These are phyloP conservation scores for Cardiocondyla obscurior DNA, from an alignment of 1,140 invertebrate genomes.

Conservation along the genomic window DNA sequence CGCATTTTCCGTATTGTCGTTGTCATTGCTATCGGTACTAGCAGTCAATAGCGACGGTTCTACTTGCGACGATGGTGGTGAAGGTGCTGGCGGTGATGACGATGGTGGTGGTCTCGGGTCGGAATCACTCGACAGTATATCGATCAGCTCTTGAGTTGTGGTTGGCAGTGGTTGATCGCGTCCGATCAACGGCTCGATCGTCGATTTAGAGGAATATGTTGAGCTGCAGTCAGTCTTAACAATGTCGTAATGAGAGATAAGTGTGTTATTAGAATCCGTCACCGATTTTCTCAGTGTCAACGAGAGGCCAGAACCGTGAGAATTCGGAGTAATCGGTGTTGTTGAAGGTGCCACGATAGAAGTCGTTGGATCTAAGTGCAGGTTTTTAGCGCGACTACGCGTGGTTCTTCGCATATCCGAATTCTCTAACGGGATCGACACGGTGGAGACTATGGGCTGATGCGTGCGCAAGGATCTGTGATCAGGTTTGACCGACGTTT, in stretches of 20 bases:
- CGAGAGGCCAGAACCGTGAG: slow-evolving; percentile 78
- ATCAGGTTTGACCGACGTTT: slow-evolving; percentile 67
- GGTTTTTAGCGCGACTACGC: slow-evolving; percentile 79
- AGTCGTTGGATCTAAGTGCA: slow-evolving; percentile 73
- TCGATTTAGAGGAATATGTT: slow-evolving; percentile 69
- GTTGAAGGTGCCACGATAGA: slow-evolving; percentile 46
- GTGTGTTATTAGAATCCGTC: slow-evolving; percentile 84
- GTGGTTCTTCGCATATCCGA: slow-evolving; percentile 80
- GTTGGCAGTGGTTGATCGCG: slow-evolving; percentile 80
- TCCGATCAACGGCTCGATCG: slow-evolving; percentile 77
- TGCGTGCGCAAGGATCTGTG: slow-evolving; percentile 64
- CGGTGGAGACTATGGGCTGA: slow-evolving; percentile 75
- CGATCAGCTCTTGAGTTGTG: slow-evolving; percentile 81
- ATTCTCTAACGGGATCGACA: slow-evolving; percentile 80
- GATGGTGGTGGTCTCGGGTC: slow-evolving; percentile 64
- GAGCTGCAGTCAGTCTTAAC: slow-evolving; percentile 82
- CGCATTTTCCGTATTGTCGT: slow-evolving; percentile 52
- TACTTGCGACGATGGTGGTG: background rate
- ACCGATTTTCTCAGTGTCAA: slow-evolving; percentile 81
- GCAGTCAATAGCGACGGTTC: background rate
- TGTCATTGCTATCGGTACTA: slow-evolving; percentile 31
- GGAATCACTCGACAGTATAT: slow-evolving; percentile 80
- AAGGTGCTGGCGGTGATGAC: background rate
- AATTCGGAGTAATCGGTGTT: slow-evolving; percentile 70
- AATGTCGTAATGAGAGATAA: slow-evolving; percentile 85